phyloP scores from a whole-genome alignment of 2,113 vertebrate genomes.

The Tylochromis polylepis region DNA sequence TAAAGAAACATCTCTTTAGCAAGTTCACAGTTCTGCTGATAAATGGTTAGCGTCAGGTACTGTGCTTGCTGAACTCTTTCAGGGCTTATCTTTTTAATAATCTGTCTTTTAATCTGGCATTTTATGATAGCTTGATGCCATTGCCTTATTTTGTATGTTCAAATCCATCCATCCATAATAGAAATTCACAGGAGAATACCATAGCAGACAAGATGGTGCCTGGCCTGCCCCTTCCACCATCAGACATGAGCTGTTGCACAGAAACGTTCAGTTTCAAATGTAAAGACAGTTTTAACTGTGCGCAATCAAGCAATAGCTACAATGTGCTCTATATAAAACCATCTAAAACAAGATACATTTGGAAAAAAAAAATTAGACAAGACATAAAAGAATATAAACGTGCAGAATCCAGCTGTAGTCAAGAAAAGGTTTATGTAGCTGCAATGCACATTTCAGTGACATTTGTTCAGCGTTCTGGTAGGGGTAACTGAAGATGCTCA shows the following conservation, averaged over 20 bases:
- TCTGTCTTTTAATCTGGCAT: accelerated
- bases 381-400: not conserved
- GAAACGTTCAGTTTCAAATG: not conserved
- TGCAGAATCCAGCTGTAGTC: not conserved
- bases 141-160: not conserved
- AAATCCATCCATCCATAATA: not conserved
- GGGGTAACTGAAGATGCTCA: not conserved
- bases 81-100: not conserved
- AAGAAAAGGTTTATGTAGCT: accelerated
- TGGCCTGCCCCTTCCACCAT: not conserved
- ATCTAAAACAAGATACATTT: not conserved
- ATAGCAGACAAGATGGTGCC: not conserved
- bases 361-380: not conserved
- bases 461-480: not conserved
- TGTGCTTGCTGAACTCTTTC: not conserved
- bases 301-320: not conserved
- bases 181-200: not conserved
- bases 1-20: not conserved
- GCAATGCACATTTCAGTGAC: not conserved
- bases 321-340: not conserved
- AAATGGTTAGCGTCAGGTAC: not conserved
- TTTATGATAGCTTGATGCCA: not conserved
- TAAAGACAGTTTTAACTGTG: not conserved
- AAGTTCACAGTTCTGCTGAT: not conserved
- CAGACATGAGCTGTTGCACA: not conserved